Evolutionary conservation across 2,113 vertebrate species (phyloP).

Genomic region (Microtus pennsylvanicus): DNA sequence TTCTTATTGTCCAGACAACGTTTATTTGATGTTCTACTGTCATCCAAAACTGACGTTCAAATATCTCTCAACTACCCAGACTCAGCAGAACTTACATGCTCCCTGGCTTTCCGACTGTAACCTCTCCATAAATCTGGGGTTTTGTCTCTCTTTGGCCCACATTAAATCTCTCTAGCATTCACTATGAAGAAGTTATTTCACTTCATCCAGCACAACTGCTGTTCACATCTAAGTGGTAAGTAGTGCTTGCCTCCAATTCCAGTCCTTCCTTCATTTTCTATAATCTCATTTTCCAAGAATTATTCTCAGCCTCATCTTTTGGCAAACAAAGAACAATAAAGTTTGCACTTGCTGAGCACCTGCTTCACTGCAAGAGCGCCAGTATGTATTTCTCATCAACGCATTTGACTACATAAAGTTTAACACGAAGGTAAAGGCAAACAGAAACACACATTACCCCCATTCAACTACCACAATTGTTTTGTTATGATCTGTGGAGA

Average conservation of each 20-base stretch:
- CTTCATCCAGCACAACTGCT: slow-evolving; percentile 23
- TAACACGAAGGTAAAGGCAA: background rate
- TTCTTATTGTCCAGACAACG: slow-evolving; percentile 27
- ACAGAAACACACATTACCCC: slow-evolving; percentile 40
- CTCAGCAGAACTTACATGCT: slow-evolving; percentile 23
- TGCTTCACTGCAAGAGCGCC: slow-evolving; percentile 41
- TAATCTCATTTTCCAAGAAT: slow-evolving; percentile 46
- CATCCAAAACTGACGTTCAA: slow-evolving; percentile 48
- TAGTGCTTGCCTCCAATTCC: background rate
- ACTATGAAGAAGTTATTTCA: slow-evolving; percentile 50
- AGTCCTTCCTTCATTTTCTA: slow-evolving; percentile 29
- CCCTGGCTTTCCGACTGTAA: slow-evolving; percentile 35
- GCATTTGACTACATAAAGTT: slow-evolving; percentile 34
- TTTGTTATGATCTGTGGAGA: background rate
- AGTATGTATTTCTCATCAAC: slow-evolving; percentile 29
- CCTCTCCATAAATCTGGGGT: slow-evolving; percentile 38
- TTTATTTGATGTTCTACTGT: background rate
- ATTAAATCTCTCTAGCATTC: slow-evolving; percentile 55
- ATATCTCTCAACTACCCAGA: slow-evolving; percentile 46
- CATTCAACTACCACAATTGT: background rate
- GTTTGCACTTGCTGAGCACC: slow-evolving; percentile 39
- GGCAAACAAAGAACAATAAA: slow-evolving; percentile 55
- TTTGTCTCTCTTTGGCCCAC: slow-evolving; percentile 37
- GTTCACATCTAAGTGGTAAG: slow-evolving; percentile 26
- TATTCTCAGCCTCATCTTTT: slow-evolving; percentile 46